Percentiles rank a stretch among this genome's conserved stretches.
Evolutionary conservation across 2,113 vertebrate genomes (phyloP).

Genomic region (Pogonocichla stellata): DNA sequence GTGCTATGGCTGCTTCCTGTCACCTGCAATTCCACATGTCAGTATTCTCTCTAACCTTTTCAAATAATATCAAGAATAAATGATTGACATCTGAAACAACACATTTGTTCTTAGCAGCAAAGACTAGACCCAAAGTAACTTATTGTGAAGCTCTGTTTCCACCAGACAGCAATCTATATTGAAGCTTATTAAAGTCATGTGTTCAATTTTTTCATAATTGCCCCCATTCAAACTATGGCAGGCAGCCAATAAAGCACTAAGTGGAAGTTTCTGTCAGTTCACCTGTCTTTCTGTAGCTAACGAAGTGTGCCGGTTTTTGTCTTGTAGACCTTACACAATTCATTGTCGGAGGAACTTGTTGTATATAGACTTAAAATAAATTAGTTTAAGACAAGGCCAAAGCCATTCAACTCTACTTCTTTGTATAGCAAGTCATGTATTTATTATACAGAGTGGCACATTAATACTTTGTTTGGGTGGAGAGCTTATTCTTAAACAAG

Average conservation of each 20-base stretch:
- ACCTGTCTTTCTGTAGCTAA: constrained; percentile 66
- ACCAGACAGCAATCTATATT: constrained; percentile 51
- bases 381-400: constrained; percentile 49
- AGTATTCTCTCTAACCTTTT: constrained; percentile 9
- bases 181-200: constrained; percentile 71
- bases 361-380: constrained; percentile 70
- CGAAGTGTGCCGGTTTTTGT: constrained; percentile 62
- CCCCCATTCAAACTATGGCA: constrained; percentile 64
- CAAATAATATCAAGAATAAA: constrained; percentile 1
- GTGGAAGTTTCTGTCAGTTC: constrained; percentile 68
- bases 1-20: not conserved
- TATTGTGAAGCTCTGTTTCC: constrained; percentile 47
- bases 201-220: constrained; percentile 72
- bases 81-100: constrained; percentile 37
- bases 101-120: constrained; percentile 34
- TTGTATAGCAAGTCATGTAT: constrained; percentile 35
- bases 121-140: constrained; percentile 19
- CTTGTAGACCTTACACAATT: constrained; percentile 62
- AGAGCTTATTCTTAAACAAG: constrained; percentile 39
- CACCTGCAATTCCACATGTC: constrained; percentile 27
- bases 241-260: constrained; percentile 69
- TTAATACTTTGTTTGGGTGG: constrained; percentile 62
- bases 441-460: constrained; percentile 53
- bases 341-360: constrained; percentile 69
- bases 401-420: constrained; percentile 42